phyloP scores from a whole-genome alignment of 2,888 invertebrate genomes.

The Pharmacophagus antenor region DNA sequence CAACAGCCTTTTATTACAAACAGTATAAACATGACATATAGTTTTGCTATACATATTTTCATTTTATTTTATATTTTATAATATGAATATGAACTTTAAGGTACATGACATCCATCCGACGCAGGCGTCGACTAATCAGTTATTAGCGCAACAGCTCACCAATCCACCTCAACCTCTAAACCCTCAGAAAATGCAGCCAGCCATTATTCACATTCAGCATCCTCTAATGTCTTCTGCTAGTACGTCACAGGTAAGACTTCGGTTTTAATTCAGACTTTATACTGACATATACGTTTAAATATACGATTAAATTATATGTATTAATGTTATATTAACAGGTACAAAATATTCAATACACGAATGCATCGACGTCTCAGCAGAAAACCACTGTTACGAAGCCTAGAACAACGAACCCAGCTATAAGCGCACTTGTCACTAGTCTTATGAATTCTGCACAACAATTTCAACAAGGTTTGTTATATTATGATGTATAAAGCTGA shows the following conservation, averaged over 20 bases:
- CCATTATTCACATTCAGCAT: conserved; percentile 77
- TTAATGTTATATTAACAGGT: conserved; percentile 46
- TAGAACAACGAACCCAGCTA: conserved; percentile 83
- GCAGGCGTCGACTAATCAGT: conserved; percentile 74
- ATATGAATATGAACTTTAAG: conserved; percentile 30
- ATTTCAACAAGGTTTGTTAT: conserved; percentile 83
- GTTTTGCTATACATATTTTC: too few relatives aligned
- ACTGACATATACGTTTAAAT: background rate
- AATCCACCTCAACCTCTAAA: conserved; percentile 77
- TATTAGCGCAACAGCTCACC: conserved; percentile 73
- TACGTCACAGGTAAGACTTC: conserved; percentile 59
- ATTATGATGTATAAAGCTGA: background rate
- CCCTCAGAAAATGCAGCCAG: conserved; percentile 75
- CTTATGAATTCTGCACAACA: conserved; percentile 91
- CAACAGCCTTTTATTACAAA: too few relatives aligned
- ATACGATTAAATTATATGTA: background rate
- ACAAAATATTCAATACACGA: conserved; percentile 73
- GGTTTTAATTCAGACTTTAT: background rate
- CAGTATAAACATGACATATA: too few relatives aligned
- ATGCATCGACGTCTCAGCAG: conserved; percentile 67
- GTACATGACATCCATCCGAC: conserved; percentile 49
- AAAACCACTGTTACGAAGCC: conserved; percentile 78
- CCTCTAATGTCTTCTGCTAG: conserved; percentile 70
- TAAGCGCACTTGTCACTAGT: conserved; percentile 89
- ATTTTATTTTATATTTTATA: conserved; percentile 1